Conservation (phyloP, 1,140 invertebrate species). For the Drosophila littoralis region DNA sequence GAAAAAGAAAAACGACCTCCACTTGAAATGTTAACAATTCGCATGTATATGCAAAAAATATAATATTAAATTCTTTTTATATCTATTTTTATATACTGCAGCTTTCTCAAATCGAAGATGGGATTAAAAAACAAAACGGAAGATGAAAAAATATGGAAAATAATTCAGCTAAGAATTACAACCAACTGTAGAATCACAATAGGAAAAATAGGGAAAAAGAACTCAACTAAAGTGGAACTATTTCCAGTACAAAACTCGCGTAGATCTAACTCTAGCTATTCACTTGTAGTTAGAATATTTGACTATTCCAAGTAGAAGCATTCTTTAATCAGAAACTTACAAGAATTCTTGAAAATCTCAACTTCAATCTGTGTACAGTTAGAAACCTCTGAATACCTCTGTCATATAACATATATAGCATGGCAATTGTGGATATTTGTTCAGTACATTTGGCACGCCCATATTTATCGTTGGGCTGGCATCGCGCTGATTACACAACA, state of each 20-base stretch:
- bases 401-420: not conserved
- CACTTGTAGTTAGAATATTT: not conserved
- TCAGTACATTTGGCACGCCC: constrained; percentile 5
- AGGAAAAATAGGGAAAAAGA: no score
- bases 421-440: constrained; percentile 8
- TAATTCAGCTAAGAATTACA: no score
- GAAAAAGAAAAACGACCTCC: not conserved
- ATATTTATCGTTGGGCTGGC: constrained; percentile 23
- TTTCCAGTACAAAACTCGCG: no score
- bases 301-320: not conserved
- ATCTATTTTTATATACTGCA: not conserved
- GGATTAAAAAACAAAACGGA: no score
- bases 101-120: no score
- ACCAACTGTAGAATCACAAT: no score
- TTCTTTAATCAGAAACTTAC: no score
- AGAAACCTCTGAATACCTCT: not conserved
- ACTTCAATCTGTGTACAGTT: not conserved
- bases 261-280: not conserved
- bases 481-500: constrained; percentile 39
- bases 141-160: no score
- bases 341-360: not conserved
- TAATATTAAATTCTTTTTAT: not conserved
- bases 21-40: constrained; percentile 7
- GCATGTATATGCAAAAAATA: constrained; percentile 1
- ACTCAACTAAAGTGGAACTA: no score